Evolutionary conservation across 2,888 invertebrate species (phyloP), one percentile per base, ranked within the genome.

Genomic region (Folsomia candida): DNA sequence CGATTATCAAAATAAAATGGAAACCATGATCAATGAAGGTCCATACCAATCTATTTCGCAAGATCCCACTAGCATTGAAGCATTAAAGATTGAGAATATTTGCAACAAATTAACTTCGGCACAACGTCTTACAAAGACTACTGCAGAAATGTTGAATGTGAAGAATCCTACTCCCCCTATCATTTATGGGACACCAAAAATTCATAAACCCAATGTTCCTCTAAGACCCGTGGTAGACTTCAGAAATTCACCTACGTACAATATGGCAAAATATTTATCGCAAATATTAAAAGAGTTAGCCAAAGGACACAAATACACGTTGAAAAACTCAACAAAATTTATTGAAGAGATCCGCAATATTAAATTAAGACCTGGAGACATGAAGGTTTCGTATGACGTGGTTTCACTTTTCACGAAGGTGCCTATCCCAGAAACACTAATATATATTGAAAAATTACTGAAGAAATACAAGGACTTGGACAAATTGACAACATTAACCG

Each of bases 121-220:
- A n/a, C 11, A 57, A 20, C 11, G 22, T 6, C 9, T 57, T 6
- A 14, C 11, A n/a, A 20, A 57, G 20, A 22, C 11, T 14, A 9
- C 11, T 6, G 6, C 22, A 6, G 20, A 57, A 20, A 14, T 11
- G 11, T 22, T 57, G 6, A 57, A 14, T 11, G 22, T 22, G 11
- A 57, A 9, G 22, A 57, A 57, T 57, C n/a, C 11, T 11, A 9
- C n/a, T n/a, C 22, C n/a, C 57, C 18, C 66, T 3, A 25, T 24
- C 2, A 24, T 66, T 2, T 66, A 66, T 25, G 58, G 63, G n/a
- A 29, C 51, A 29, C 67, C 58, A 20, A 68, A 69, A 22, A 73
- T 18, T 3, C 54, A 68, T 14, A 59, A 63, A 54, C 1, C 11
- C 20, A 20, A 37, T 2, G 22, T 64, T 18, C 64, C 64, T 4